Conservation (phyloP, 2,797 vertebrate genomes). For the Sebastiscus tertius region DNA sequence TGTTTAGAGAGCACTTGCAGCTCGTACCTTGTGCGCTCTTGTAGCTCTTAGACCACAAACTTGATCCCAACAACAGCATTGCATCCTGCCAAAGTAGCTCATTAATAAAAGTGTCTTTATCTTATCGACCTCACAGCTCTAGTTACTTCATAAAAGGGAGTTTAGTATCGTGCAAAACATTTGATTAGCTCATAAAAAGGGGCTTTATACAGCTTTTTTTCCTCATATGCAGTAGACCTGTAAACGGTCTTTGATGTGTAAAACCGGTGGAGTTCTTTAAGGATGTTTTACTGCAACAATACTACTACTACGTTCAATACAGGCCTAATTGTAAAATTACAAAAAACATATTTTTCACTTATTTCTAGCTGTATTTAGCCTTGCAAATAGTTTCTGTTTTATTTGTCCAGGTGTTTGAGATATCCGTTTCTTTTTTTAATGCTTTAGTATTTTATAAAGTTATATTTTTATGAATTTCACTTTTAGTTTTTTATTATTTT, state of each 20-base stretch:
- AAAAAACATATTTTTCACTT: too few relatives aligned
- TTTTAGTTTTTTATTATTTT: too few relatives aligned
- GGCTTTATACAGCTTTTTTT: neutral
- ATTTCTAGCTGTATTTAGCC: too few relatives aligned
- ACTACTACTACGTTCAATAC: too few relatives aligned
- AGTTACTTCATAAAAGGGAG: neutral
- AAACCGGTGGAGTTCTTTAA: neutral
- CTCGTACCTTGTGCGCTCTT: neutral
- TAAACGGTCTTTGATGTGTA: neutral
- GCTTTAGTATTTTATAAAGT: too few relatives aligned
- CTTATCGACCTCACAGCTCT: neutral
- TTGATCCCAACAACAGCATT: neutral
- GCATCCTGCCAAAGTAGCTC: conserved; percentile 28
- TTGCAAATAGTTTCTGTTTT: too few relatives aligned
- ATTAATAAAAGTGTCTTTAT: conserved; percentile 1
- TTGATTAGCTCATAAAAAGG: neutral
- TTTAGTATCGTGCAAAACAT: conserved; percentile 1
- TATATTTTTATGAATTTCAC: too few relatives aligned
- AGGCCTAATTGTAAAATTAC: too few relatives aligned
- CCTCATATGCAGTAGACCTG: neutral
- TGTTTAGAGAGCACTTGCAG: conserved; percentile 31
- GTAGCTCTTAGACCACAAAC: neutral
- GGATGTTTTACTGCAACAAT: neutral
- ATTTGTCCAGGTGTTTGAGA: too few relatives aligned
- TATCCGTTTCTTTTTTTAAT: too few relatives aligned